Base-by-base conservation (phyloP, 2,797 vertebrate genomes). In the Pampus argenteus region DNA sequence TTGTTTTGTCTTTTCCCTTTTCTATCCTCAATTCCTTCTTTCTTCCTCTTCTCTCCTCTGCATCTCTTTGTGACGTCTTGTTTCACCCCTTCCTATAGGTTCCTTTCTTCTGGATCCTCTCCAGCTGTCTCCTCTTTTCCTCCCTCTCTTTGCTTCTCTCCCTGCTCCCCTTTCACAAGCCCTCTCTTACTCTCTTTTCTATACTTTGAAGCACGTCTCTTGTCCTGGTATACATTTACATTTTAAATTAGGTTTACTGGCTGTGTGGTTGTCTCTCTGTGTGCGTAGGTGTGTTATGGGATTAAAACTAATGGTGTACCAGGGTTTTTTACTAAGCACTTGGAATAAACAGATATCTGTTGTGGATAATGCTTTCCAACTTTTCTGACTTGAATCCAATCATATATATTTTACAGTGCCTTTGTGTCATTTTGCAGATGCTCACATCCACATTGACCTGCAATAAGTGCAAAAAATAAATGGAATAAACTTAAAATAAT, bases 201-300 rank as follows among this genome's bases (percentile, higher is more conserved):
- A 48, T 52, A 57, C 69, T 77, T 66, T 76, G 29, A 68, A 75
- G 69, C 71, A 57, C 71, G 18, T 54, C 59, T 74, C 59, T 74
- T 90, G 87, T 94, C 66, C 4, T 89, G 69, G 68, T 82, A 84
- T 78, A 68, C 82, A 83, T 88, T 88, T 88, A 69, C 83, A 91
- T 88, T 89, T 89, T 77, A 88, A 88, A 90, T 86, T n/a, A 76
- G 75, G 67, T 86, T 88, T 83, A 40, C 65, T 71, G 68, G 62
- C 57, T 79, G 59, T 58, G 31, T 42, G 2, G 22, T 50, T 72
- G 52, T 76, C n/a, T 47, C 22, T 65, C 47, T 66, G 15, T 44
- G 14, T 74, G 67, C 3, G 76, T 82, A 62, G 75, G 81, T 56
- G 75, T 72, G 61, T 79, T 81, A 72, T 81, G 59, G 85, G 80